Evolutionary conservation across 2,113 vertebrate genomes (phyloP).

Genomic region (Otocyon megalotis): DNA sequence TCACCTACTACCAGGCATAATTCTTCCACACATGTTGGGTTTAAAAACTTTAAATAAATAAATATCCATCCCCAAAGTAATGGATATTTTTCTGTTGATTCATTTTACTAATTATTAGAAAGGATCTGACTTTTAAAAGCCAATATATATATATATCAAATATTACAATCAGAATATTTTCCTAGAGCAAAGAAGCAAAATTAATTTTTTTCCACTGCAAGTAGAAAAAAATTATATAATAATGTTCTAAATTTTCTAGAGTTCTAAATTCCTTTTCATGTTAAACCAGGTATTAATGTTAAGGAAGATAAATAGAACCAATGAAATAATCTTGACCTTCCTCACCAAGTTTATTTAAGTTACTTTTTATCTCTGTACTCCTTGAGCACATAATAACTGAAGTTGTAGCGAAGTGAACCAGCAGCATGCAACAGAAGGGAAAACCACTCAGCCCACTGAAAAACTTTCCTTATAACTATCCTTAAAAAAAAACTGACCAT

Average conservation of each 20-base stretch:
- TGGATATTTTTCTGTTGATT: slow-evolving; percentile 11
- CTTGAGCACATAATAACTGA: neutral
- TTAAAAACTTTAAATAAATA: slow-evolving; percentile 21
- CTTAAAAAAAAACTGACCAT: neutral
- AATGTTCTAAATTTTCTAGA: neutral
- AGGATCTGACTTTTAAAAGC: neutral
- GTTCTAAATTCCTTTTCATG: neutral
- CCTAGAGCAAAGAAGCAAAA: slow-evolving; percentile 26
- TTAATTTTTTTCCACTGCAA: neutral
- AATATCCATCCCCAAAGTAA: neutral
- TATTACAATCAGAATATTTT: neutral
- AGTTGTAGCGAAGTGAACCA: too few relatives aligned
- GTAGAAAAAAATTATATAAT: neutral
- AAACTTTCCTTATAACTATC: neutral
- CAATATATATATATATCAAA: neutral
- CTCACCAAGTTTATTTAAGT: neutral
- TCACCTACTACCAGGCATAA: neutral
- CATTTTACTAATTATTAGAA: neutral
- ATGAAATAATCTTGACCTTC: neutral
- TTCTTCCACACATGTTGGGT: neutral
- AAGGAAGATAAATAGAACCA: slow-evolving; percentile 13
- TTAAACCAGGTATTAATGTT: neutral
- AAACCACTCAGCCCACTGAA: neutral
- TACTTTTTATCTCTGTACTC: neutral
- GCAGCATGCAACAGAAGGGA: neutral